Evolutionary conservation across 1,140 invertebrate genomes (phyloP), one percentile per base, ranked within the genome.

Genomic region (Heliconius nattereri): DNA sequence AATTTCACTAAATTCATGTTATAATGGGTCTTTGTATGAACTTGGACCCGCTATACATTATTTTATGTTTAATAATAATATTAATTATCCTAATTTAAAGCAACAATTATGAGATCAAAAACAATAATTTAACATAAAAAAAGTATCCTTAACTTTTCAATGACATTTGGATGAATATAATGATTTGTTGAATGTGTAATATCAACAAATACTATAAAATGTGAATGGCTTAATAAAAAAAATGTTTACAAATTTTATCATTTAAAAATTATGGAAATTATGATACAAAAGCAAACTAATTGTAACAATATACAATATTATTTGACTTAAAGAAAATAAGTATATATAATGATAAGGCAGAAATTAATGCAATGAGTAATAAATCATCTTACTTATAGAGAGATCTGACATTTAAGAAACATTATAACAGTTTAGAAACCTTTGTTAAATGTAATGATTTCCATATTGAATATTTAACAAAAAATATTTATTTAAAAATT

Each of bases 1-100:
- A 66, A 66, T 66, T 66, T 66, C 60, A 66, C 60, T 66, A 66
- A 66, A 66, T 66, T 29, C 26, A 66, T 66, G 60, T 66, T 23
- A 60, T 26, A 29, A 26, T 29, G 60, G 60, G 60, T 66, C 60
- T 66, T 29, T 66, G 54, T 57, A 57, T 23, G 20, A n/a, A 57
- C 26, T 26, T 66, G 26, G 57, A n/a, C 57, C 57, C 57, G n/a
- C n/a, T 29, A 66, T 29, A 66, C 23, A 66, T 66, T 60, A 26
- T 26, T 29, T 66, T 66, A 66, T 66, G 60, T 66, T 29, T 66
- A 29, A 66, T 66, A 66, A 29, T 66, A 66, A 66, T 66, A 66
- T 66, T 66, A 66, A 66, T 29, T 66, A 66, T 11, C 8, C 60
- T 66, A 66, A 66, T 66, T 66, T 66, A 66, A 66, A 66, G 60